Conservation (phyloP, 2,113 vertebrate species). For the Jaculus jaculus region DNA sequence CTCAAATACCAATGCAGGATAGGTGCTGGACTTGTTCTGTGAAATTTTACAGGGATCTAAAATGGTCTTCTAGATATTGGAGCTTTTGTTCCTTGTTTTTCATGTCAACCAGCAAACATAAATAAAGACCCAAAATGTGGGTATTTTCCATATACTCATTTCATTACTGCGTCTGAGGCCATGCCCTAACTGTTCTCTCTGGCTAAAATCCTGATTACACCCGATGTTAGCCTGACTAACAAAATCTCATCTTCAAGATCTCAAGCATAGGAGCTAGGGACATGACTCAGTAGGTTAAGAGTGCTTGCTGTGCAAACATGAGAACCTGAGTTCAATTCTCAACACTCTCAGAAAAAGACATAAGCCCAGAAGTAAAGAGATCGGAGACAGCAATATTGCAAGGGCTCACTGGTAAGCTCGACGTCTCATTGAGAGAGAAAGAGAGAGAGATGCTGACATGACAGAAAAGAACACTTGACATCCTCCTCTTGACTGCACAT, state of each 20-base stretch:
- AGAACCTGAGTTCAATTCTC: no score
- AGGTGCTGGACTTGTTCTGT: not conserved
- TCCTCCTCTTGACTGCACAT: no score
- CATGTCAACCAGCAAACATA: not conserved
- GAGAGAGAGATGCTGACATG: no score
- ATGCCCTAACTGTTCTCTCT: not conserved
- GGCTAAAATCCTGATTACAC: not conserved
- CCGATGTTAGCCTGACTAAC: not conserved
- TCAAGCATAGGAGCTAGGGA: no score
- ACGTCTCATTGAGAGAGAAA: no score
- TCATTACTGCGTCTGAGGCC: rapidly evolving
- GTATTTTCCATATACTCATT: not conserved
- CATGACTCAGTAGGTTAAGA: no score
- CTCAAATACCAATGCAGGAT: not conserved
- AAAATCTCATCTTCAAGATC: not conserved
- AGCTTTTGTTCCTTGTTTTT: not conserved
- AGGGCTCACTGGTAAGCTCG: no score
- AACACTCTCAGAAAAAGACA: no score
- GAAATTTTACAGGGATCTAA: not conserved
- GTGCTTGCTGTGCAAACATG: no score
- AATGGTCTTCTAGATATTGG: not conserved
- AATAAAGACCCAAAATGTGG: not conserved
- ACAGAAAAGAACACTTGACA: no score
- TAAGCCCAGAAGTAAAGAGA: no score
- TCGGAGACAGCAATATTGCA: no score